These are phyloP conservation scores for Rhynchotus rufescens DNA, from an alignment of 2,797 vertebrate genomes.

Conservation along the genomic window DNA sequence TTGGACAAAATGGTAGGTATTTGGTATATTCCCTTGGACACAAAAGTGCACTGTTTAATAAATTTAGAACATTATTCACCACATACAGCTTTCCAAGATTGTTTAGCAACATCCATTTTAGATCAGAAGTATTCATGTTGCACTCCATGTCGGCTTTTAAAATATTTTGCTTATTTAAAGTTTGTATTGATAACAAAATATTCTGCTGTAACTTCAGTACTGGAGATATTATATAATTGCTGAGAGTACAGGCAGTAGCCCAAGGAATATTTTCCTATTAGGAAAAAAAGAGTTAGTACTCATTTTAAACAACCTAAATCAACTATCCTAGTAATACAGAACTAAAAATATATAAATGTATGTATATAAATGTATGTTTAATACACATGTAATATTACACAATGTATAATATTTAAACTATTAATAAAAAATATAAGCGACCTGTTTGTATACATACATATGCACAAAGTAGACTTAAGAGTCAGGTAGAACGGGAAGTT, in stretches of 20 bases:
- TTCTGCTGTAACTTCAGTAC: background rate
- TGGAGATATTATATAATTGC: background rate
- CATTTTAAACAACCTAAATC: background rate
- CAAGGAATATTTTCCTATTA: background rate
- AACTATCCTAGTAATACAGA: background rate
- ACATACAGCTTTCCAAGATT: background rate
- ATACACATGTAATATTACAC: background rate
- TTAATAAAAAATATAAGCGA: background rate
- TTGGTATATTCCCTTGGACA: background rate
- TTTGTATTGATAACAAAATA: background rate
- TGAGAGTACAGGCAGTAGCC: background rate
- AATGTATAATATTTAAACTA: background rate
- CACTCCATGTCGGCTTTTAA: background rate
- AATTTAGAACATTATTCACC: background rate
- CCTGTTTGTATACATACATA: background rate
- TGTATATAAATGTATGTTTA: background rate
- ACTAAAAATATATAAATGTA: background rate
- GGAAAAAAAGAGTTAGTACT: background rate
- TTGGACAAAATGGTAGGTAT: background rate
- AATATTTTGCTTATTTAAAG: background rate
- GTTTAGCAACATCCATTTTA: background rate
- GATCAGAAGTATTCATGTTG: background rate
- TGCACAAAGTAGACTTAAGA: too few species aligned
- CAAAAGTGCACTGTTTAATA: background rate
- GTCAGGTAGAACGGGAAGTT: background rate